Base-by-base conservation (phyloP, 2,797 vertebrate genomes). In the Oreonectes daqikongensis region DNA sequence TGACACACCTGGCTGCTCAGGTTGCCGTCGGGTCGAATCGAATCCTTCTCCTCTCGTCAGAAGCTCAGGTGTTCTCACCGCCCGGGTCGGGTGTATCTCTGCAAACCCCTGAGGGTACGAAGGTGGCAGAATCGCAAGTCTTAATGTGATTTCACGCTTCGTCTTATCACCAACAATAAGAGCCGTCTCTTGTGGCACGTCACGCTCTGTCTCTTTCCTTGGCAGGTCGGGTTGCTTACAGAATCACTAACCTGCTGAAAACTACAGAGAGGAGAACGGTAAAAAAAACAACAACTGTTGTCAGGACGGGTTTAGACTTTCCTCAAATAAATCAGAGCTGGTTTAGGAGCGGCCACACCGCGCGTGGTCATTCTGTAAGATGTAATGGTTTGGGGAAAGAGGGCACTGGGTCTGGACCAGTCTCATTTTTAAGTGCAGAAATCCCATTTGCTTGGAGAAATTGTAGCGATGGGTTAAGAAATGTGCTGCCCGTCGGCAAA, bases 61-160 rank as follows among this genome's bases (percentile, higher is more conserved):
- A 50, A 53, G 32, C 48, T 53, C 61, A 72, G 38, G 63, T 76
- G 35, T n/a, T 22, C 35, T 44, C 30, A 14, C 30, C n/a, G 52
- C n/a, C 68, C 10, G 50, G 18, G 17, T 46, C 52, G 65, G 72
- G 69, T 11, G 18, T 52, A 71, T 68, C 68, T 44, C 32, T 1
- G 22, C 14, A 46, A 74, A 35, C 52, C 69, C 64, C 22, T 1
- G 17, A 55, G 78, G 64, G 42, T 24, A 40, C 32, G 52, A 28
- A 68, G 70, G 61, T 57, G 60, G 32, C 44, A 60, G 55, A 73
- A 79, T 69, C 61, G 7, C 67, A 79, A 46, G 12, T 17, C 72
- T 35, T 84, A 81, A 86, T 86, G 69, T 42, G 64, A 84, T 86
- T 85, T 88, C 78, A 77, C 18, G 30, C 69, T 75, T 77, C 4